Percentiles rank a stretch among this genome's conserved stretches.
phyloP scores from a whole-genome alignment of 2,113 vertebrate species.

The Aphelocoma coerulescens region DNA sequence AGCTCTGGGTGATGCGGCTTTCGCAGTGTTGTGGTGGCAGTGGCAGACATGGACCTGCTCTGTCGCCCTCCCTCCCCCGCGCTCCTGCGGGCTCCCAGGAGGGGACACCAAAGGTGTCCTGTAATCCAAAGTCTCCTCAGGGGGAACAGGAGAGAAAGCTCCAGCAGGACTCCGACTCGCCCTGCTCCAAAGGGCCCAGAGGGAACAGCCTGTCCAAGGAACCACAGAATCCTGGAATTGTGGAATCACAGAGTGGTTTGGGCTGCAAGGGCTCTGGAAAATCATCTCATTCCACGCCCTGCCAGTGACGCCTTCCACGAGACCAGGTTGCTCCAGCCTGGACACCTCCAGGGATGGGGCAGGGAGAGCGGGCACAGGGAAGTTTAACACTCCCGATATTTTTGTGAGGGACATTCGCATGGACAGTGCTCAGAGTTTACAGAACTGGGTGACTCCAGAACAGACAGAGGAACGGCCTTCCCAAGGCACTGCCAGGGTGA shows the following conservation, averaged over 20 bases:
- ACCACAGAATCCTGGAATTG: accelerated
- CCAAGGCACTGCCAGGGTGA: accelerated
- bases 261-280: neutral
- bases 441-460: neutral
- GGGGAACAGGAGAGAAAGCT: neutral
- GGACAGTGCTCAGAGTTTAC: neutral
- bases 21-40: accelerated
- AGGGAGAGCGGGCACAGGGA: neutral
- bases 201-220: neutral
- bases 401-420: neutral
- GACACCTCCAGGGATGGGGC: neutral
- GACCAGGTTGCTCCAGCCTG: neutral
- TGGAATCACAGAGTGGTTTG: neutral
- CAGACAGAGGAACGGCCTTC: neutral
- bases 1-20: accelerated
- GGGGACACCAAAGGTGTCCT: accelerated
- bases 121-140: accelerated
- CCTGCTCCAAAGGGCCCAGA: accelerated
- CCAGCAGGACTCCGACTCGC: accelerated
- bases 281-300: neutral
- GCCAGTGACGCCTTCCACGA: neutral
- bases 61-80: accelerated
- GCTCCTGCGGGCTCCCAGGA: neutral
- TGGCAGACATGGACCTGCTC: accelerated
- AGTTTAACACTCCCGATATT: accelerated